phyloP scores from a whole-genome alignment of 37 sponge, comb jelly and placozoan species.

The Cladorhizidae sp. region DNA sequence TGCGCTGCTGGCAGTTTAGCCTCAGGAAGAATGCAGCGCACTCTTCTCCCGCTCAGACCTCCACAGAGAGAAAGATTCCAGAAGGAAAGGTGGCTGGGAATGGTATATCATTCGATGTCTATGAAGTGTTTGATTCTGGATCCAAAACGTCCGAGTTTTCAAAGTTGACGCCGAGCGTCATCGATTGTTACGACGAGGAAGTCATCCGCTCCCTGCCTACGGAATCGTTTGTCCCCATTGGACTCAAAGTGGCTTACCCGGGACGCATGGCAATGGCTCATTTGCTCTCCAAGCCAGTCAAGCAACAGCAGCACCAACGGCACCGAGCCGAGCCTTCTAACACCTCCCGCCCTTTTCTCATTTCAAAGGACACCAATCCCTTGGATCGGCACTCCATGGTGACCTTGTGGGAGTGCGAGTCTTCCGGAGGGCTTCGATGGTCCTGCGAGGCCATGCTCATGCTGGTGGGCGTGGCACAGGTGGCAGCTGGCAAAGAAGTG shows the following conservation, averaged over 20 bases:
- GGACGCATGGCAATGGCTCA: constrained; percentile 76
- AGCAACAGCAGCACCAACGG: too few species aligned
- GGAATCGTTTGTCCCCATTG: constrained; percentile 32
- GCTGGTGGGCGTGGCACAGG: constrained; percentile 41
- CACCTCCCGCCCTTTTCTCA: not conserved
- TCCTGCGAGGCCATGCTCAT: constrained; percentile 58
- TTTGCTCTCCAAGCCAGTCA: constrained; percentile 37
- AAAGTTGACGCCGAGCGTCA: not conserved
- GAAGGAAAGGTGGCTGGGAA: not conserved
- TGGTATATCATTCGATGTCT: constrained; percentile 9
- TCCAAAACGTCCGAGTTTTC: not conserved
- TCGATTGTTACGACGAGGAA: constrained; percentile 30
- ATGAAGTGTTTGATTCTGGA: constrained; percentile 51
- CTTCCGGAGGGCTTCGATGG: constrained; percentile 81
- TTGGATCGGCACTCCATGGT: constrained; percentile 52
- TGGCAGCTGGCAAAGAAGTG: not conserved
- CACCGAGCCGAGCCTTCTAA: not conserved
- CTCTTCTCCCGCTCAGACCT: not conserved
- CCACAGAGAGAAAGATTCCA: too few species aligned
- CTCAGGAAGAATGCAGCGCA: not conserved
- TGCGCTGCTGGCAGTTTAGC: constrained; percentile 68
- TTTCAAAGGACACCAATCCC: constrained; percentile 23
- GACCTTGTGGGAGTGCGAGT: constrained; percentile 86
- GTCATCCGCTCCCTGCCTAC: constrained; percentile 25
- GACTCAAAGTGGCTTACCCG: constrained; percentile 55